These are phyloP conservation scores for Lerista edwardsae DNA, from an alignment of 2,797 vertebrate genomes.

Conservation along the genomic window DNA sequence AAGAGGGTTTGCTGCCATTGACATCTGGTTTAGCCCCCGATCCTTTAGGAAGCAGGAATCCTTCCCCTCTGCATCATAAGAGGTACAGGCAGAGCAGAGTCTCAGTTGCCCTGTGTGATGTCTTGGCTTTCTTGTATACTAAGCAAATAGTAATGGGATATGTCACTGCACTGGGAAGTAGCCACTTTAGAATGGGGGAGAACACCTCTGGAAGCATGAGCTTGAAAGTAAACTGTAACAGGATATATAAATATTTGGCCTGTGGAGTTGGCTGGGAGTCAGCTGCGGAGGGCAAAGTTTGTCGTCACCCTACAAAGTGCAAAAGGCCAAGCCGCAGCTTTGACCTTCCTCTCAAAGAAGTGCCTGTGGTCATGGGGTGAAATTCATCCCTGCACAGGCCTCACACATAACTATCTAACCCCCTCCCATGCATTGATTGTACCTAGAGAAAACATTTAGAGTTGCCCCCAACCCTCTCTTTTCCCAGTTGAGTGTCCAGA, in stretches of 20 bases:
- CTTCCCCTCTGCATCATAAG: neutral
- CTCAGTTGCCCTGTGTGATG: neutral
- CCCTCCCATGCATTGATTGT: neutral
- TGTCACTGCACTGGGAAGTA: slow-evolving; percentile 6
- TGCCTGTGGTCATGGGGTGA: rapidly evolving
- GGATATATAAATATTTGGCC: slow-evolving; percentile 98
- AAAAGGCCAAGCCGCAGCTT: slow-evolving; percentile 32
- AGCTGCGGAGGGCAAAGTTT: slow-evolving; percentile 69
- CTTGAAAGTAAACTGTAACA: slow-evolving; percentile 90
- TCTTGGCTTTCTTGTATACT: slow-evolving; percentile 59
- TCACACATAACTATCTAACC: rapidly evolving
- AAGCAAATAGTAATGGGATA: slow-evolving; percentile 65
- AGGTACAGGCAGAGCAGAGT: neutral
- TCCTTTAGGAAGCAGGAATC: too few species aligned
- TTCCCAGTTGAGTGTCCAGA: neutral
- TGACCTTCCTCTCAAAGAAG: neutral
- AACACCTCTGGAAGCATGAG: slow-evolving; percentile 76
- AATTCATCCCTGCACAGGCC: neutral
- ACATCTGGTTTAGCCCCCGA: neutral
- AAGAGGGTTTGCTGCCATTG: neutral
- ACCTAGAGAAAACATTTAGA: neutral
- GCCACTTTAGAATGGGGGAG: slow-evolving; percentile 80
- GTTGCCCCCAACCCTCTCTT: too few species aligned
- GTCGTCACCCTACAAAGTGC: slow-evolving; percentile 54
- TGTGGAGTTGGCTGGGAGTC: slow-evolving; percentile 87